These are phyloP conservation scores for Eupithecia vulgata DNA, from an alignment of 2,888 invertebrate species.

Conservation along the genomic window DNA sequence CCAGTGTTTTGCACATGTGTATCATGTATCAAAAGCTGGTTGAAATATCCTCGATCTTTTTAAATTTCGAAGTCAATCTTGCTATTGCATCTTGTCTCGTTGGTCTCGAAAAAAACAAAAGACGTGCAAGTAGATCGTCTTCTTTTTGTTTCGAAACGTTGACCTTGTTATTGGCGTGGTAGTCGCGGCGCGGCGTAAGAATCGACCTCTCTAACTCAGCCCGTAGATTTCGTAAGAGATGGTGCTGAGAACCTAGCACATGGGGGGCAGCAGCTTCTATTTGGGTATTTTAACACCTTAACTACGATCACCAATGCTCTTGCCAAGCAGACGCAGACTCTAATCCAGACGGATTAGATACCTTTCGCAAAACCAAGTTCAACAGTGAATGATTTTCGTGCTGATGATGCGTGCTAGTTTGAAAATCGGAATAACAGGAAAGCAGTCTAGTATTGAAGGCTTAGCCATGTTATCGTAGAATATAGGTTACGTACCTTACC, in stretches of 20 bases:
- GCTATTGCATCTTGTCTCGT: not conserved
- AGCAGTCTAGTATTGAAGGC: not conserved
- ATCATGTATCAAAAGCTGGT: conserved; percentile 42
- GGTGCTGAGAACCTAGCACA: not conserved
- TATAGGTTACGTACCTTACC: not conserved
- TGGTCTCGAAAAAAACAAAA: not conserved
- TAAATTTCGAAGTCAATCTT: not conserved
- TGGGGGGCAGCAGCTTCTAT: not conserved
- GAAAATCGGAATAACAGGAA: not conserved
- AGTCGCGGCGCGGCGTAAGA: not conserved
- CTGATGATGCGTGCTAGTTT: not conserved
- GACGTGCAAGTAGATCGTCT: not conserved
- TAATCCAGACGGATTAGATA: no score
- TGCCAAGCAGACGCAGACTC: no score
- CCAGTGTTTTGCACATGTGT: conserved; percentile 73
- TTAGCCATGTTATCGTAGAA: not conserved
- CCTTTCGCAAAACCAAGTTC: not conserved
- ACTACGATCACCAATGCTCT: not conserved
- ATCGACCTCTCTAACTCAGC: not conserved
- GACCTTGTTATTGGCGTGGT: not conserved
- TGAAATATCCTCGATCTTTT: conserved; percentile 19
- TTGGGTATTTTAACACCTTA: not conserved
- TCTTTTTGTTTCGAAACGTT: not conserved
- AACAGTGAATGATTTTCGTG: not conserved
- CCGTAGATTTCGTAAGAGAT: no score